Conservation (phyloP, 1,140 invertebrate genomes). For the Drosophila paulistorum region DNA sequence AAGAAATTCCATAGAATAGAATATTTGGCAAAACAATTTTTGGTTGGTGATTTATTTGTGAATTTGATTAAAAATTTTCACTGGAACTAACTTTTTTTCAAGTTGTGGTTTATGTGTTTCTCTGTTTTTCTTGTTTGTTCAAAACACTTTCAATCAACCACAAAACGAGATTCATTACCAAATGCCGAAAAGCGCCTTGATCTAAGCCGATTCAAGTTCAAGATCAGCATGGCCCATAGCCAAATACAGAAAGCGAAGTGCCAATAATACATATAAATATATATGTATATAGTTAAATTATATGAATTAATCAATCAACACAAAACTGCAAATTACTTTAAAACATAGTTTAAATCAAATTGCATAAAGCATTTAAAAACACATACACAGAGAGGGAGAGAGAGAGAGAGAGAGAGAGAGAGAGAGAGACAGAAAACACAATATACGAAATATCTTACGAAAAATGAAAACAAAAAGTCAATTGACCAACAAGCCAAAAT, state of each 20-base stretch:
- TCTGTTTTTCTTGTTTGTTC: background rate
- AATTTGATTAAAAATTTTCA: slow-evolving; percentile 6
- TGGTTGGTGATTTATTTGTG: background rate
- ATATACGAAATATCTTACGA: background rate
- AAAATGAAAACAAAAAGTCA: background rate
- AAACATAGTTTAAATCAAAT: slow-evolving; percentile 59
- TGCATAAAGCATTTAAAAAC: slow-evolving; percentile 45
- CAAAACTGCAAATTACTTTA: slow-evolving; percentile 60
- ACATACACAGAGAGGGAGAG: slow-evolving; percentile 23
- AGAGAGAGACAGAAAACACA: background rate
- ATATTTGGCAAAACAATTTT: background rate
- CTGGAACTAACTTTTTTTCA: slow-evolving; percentile 2
- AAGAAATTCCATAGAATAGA: background rate
- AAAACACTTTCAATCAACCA: slow-evolving; percentile 12
- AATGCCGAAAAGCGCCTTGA: slow-evolving; percentile 26
- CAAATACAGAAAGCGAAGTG: slow-evolving; percentile 32
- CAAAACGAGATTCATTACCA: slow-evolving; percentile 13
- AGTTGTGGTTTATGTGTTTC: background rate
- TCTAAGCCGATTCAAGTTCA: slow-evolving; percentile 43
- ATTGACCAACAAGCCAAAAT: slow-evolving; percentile 1
- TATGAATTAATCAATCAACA: slow-evolving; percentile 53
- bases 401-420: no score
- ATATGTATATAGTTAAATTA: slow-evolving; percentile 21
- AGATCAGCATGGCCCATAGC: slow-evolving; percentile 29
- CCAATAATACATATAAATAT: slow-evolving; percentile 3